Conservation (phyloP, 2,113 vertebrate genomes). For the Brachyistius frenatus region DNA sequence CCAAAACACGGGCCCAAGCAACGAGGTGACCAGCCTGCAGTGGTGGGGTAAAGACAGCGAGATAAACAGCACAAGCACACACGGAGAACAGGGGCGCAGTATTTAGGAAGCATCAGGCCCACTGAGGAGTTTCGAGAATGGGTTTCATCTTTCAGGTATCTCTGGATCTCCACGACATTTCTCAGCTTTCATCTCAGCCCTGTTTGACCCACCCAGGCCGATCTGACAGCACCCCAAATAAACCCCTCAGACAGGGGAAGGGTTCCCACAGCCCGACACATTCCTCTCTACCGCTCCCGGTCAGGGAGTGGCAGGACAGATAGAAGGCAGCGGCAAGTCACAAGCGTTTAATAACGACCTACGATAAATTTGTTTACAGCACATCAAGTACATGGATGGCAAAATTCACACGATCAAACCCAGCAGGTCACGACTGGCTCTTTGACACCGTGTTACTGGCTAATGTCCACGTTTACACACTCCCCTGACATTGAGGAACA, state of each 20-base stretch:
- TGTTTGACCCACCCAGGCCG: conserved; percentile 40
- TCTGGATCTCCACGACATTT: conserved; percentile 49
- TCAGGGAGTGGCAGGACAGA: conserved; percentile 29
- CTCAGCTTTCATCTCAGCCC: conserved; percentile 61
- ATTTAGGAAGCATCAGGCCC: conserved; percentile 20
- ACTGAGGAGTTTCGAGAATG: conserved; percentile 53
- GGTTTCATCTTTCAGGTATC: conserved; percentile 71
- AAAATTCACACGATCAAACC: not conserved
- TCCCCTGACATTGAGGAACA: conserved; percentile 25
- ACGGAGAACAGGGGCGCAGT: conserved; percentile 6
- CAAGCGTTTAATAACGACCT: not conserved
- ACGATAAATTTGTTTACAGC: not conserved
- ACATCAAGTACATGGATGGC: not conserved
- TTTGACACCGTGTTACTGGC: not conserved
- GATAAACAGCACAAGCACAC: conserved; percentile 24
- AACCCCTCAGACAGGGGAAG: conserved; percentile 24
- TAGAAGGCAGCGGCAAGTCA: conserved; percentile 3
- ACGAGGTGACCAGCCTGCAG: not conserved
- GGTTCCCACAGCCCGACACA: conserved; percentile 18
- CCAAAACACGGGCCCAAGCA: not conserved
- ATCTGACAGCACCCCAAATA: conserved; percentile 57
- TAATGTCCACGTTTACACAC: conserved; percentile 18
- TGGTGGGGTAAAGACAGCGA: not conserved
- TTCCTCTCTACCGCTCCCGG: conserved; percentile 23
- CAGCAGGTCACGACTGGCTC: not conserved